phyloP scores from a whole-genome alignment of 2,113 vertebrate species.

The Indicator maculatus region DNA sequence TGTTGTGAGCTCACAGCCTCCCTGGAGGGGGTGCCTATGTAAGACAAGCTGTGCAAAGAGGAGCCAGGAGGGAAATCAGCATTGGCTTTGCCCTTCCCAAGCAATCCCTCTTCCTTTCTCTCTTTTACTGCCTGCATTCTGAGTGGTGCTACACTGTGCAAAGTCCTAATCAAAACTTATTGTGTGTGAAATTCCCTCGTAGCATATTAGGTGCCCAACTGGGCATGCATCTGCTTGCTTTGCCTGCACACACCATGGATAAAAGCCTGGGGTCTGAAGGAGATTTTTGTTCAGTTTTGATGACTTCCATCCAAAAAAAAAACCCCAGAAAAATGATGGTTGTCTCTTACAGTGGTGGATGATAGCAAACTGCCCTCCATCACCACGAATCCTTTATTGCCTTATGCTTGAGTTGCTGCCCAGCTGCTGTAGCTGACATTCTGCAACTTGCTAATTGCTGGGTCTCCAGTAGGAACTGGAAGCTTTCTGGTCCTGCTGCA shows the following conservation, averaged over 20 bases:
- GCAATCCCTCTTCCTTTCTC: background rate
- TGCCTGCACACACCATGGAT: background rate
- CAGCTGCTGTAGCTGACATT: background rate
- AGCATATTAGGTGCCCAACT: background rate
- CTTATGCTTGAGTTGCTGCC: background rate
- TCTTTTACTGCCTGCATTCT: background rate
- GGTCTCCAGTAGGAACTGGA: background rate
- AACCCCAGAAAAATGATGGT: too few species aligned
- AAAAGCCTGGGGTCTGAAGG: background rate
- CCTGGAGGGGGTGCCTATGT: background rate
- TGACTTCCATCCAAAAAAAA: background rate
- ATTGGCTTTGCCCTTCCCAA: background rate
- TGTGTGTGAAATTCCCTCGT: conserved; percentile 17
- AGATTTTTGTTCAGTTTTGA: background rate
- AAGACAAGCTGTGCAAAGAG: background rate
- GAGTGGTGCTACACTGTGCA: background rate
- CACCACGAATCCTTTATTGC: background rate
- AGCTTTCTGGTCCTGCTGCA: background rate
- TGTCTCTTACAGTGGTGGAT: background rate
- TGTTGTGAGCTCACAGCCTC: background rate
- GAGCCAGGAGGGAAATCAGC: background rate
- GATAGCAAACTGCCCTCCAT: background rate
- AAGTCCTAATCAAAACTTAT: conserved; percentile 29
- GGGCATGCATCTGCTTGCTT: background rate
- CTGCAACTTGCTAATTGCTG: background rate